Evolutionary conservation across 2,888 invertebrate genomes (phyloP).

Genomic region (Anarsia innoxiella): DNA sequence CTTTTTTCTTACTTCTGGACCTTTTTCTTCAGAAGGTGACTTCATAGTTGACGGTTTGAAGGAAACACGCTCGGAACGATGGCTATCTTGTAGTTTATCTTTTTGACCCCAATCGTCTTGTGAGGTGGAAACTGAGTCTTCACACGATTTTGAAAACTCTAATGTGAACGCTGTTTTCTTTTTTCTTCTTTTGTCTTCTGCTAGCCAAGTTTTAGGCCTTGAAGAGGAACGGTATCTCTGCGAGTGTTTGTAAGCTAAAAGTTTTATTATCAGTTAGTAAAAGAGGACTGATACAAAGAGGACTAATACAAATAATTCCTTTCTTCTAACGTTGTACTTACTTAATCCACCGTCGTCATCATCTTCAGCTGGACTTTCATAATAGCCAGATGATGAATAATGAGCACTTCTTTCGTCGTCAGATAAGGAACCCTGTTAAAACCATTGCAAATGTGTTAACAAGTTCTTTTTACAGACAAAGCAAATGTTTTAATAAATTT

Average conservation of each 20-base stretch:
- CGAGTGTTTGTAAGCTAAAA: slow-evolving; percentile 65
- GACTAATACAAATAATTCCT: too few species aligned
- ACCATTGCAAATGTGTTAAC: too few species aligned
- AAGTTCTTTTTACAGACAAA: too few species aligned
- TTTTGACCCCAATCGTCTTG: slow-evolving; percentile 66
- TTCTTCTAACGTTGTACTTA: slow-evolving; percentile 28
- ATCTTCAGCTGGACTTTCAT: slow-evolving; percentile 83
- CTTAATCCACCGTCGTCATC: slow-evolving; percentile 74
- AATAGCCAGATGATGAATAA: slow-evolving; percentile 84
- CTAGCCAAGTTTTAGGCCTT: slow-evolving; percentile 74
- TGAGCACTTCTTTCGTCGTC: slow-evolving; percentile 82
- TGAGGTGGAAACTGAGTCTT: slow-evolving; percentile 70
- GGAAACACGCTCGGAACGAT: slow-evolving; percentile 45
- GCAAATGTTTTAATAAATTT: neutral
- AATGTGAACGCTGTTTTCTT: slow-evolving; percentile 85
- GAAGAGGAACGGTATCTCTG: slow-evolving; percentile 61
- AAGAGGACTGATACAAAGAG: too few species aligned
- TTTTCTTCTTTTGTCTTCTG: slow-evolving; percentile 82
- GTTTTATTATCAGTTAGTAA: too few species aligned
- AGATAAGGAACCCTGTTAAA: slow-evolving; percentile 75
- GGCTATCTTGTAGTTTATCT: slow-evolving; percentile 44
- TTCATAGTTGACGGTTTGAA: slow-evolving; percentile 43
- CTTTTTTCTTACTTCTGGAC: slow-evolving; percentile 52
- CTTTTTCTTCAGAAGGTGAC: slow-evolving; percentile 59
- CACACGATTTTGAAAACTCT: slow-evolving; percentile 79